phyloP scores from a whole-genome alignment of 2,113 vertebrate genomes.

The Pachyramphus minor region DNA sequence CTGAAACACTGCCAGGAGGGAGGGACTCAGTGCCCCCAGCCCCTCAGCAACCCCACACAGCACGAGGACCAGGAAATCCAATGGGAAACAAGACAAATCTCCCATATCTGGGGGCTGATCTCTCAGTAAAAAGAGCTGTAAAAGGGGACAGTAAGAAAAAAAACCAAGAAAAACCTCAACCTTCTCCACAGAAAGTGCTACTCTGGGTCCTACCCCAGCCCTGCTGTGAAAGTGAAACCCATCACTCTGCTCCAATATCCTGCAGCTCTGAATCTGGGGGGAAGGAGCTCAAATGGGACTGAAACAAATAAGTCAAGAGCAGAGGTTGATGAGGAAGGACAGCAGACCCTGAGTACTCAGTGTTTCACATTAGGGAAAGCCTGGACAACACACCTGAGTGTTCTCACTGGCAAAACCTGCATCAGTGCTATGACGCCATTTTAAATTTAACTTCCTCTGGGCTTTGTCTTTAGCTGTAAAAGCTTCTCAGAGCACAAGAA shows the following conservation, averaged over 20 bases:
- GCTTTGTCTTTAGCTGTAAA: background rate
- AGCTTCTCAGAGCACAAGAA: background rate
- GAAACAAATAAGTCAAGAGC: background rate
- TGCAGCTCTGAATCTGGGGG: background rate
- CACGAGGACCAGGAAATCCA: background rate
- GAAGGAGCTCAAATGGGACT: background rate
- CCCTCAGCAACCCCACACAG: background rate
- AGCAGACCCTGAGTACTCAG: background rate
- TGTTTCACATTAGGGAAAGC: background rate
- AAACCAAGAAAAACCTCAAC: background rate
- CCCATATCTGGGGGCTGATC: fast-evolving
- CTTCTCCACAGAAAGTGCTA: background rate
- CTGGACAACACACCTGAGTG: background rate
- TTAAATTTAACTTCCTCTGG: background rate
- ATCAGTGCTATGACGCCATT: background rate
- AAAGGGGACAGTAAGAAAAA: background rate
- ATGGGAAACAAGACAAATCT: background rate
- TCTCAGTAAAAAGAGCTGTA: background rate
- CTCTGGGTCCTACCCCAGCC: background rate
- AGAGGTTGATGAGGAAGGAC: background rate
- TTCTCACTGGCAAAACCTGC: background rate
- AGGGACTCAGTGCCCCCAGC: background rate
- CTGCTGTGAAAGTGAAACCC: background rate
- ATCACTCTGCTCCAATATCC: background rate
- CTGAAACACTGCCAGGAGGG: background rate